Evolutionary conservation across 1,140 invertebrate genomes (phyloP).

Genomic region (Pemphigus obesinymphae): DNA sequence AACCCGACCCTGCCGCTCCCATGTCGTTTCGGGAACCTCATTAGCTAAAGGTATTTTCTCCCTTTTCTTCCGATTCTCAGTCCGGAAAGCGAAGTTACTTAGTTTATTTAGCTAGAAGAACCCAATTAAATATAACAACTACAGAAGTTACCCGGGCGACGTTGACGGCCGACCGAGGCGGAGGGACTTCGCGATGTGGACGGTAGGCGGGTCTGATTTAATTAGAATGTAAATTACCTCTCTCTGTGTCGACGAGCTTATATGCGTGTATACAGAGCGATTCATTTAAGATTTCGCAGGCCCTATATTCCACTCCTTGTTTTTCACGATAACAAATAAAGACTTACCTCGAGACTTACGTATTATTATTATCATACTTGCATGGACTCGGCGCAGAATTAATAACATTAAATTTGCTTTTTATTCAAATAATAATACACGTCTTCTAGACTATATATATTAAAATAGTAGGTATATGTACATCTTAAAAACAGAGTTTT

Average conservation of each 20-base stretch:
- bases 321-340: neutral
- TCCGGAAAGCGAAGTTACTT: slow-evolving; percentile 33
- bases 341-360: neutral
- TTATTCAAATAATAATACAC: neutral
- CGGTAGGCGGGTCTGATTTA: slow-evolving; percentile 22
- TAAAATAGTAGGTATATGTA: too few relatives aligned
- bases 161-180: slow-evolving; percentile 12
- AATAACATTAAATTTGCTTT: neutral
- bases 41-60: slow-evolving; percentile 21
- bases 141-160: slow-evolving; percentile 38
- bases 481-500: too few relatives aligned
- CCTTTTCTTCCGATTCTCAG: slow-evolving; percentile 20
- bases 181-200: neutral
- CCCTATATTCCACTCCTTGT: neutral
- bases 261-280: slow-evolving; percentile 4
- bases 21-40: slow-evolving; percentile 13
- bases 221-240: slow-evolving; percentile 41
- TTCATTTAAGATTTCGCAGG: neutral
- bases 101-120: slow-evolving; percentile 39
- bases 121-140: slow-evolving; percentile 41
- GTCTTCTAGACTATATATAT: too few relatives aligned
- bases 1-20: neutral
- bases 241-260: slow-evolving; percentile 8
- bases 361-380: neutral
- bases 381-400: too few relatives aligned